A percentile compares a stretch with the other conserved stretches of the same genome.
phyloP scores from a whole-genome alignment of 2,113 vertebrate species.

The Felis chaus region DNA sequence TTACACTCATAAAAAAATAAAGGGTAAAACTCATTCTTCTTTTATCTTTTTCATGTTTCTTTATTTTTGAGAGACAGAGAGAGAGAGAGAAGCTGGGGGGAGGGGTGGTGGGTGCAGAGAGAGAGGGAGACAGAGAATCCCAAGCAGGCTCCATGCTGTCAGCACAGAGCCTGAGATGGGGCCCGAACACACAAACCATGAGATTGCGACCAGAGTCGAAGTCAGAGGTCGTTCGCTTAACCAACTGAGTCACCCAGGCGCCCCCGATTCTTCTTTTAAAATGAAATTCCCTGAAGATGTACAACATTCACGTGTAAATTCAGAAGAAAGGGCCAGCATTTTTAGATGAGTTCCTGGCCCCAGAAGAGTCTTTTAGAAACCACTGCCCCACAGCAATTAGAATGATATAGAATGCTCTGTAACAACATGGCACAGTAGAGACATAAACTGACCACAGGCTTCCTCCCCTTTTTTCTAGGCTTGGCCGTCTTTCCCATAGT shows the following conservation, averaged over 20 bases:
- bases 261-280: background rate
- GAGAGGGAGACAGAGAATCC: too few relatives aligned
- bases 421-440: background rate
- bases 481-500: background rate
- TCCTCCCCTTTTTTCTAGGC: background rate
- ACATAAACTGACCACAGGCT: background rate
- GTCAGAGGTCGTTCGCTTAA: too few relatives aligned
- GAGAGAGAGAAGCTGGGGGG: too few relatives aligned
- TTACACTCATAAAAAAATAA: background rate
- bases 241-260: too few relatives aligned
- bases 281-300: background rate
- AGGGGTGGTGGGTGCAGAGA: too few relatives aligned
- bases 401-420: background rate
- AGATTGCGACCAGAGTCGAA: too few relatives aligned
- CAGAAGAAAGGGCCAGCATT: background rate
- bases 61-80: too few relatives aligned
- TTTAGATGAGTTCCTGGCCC: background rate
- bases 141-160: too few relatives aligned
- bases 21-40: background rate
- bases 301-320: background rate
- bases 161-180: too few relatives aligned
- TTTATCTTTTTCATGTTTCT: background rate
- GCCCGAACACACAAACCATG: too few relatives aligned
- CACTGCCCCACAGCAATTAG: background rate
- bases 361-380: background rate